Conservation (phyloP, 2,888 invertebrate species). For the Girardia tigrina region DNA sequence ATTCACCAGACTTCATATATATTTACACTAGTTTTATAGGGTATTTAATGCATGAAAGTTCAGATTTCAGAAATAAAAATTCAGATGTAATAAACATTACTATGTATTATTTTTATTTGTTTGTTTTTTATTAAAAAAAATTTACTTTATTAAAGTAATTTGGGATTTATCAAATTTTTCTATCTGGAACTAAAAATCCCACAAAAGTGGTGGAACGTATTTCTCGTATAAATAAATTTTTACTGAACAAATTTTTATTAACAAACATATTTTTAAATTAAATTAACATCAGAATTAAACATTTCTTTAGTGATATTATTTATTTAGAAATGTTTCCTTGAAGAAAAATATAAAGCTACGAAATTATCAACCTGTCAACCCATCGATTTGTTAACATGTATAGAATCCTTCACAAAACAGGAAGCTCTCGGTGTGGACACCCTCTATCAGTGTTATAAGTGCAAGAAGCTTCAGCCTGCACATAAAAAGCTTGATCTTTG, state of each 20-base stretch:
- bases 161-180: not conserved
- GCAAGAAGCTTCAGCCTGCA: constrained; percentile 68
- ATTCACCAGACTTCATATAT: too few species aligned
- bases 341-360: not conserved
- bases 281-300: too few species aligned
- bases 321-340: constrained; percentile 3
- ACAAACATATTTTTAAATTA: too few species aligned
- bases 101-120: not conserved
- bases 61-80: too few species aligned
- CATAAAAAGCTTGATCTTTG: constrained; percentile 80
- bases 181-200: too few species aligned
- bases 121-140: not conserved
- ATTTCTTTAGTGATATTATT: not conserved
- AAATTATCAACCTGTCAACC: constrained; percentile 53
- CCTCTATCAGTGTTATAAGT: constrained; percentile 70
- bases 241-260: too few species aligned
- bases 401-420: constrained; percentile 72
- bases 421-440: constrained; percentile 66
- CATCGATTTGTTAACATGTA: constrained; percentile 67
- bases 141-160: not conserved
- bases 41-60: too few species aligned
- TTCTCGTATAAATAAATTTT: too few species aligned
- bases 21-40: too few species aligned
- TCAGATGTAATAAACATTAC: not conserved
- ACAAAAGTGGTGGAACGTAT: too few species aligned